Evolutionary conservation across 1,140 invertebrate species (phyloP).

Genomic region (Bombus difficillimus): DNA sequence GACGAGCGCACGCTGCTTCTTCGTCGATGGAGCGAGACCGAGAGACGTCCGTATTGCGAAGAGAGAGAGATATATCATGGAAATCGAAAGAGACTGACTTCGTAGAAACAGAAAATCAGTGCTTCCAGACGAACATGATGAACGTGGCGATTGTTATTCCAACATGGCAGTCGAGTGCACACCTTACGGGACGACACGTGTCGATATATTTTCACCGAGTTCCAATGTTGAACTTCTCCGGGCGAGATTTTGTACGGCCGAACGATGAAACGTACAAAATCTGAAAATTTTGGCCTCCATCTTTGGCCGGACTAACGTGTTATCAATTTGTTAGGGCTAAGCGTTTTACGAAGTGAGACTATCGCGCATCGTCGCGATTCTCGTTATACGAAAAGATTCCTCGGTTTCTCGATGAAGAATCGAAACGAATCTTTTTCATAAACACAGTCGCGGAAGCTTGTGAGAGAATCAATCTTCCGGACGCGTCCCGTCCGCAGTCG

Average conservation of each 20-base stretch:
- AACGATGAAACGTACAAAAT: neutral
- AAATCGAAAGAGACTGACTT: constrained; percentile 6
- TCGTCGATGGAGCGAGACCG: neutral
- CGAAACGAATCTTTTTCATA: neutral
- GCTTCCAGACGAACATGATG: constrained; percentile 47
- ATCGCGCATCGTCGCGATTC: neutral
- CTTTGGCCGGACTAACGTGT: constrained; percentile 52
- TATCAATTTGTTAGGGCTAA: constrained; percentile 69
- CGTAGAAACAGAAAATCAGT: constrained; percentile 44
- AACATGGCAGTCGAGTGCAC: neutral
- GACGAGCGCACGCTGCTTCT: neutral
- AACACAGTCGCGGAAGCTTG: neutral
- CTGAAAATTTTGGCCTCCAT: constrained; percentile 19
- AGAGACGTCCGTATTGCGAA: constrained; percentile 4
- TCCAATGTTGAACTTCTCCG: too few species aligned
- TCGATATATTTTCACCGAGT: constrained; percentile 6
- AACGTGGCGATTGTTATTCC: constrained; percentile 31
- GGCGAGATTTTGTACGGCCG: constrained; percentile 20
- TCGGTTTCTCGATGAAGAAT: neutral
- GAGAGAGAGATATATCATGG: neutral
- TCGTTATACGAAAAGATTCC: neutral
- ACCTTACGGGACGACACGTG: neutral
- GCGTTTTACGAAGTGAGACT: neutral
- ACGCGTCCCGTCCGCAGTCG: constrained; percentile 31
- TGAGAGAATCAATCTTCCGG: constrained; percentile 4